Evolutionary conservation across 1,140 invertebrate genomes (phyloP).

Genomic region (Drosophila sturtevanti): DNA sequence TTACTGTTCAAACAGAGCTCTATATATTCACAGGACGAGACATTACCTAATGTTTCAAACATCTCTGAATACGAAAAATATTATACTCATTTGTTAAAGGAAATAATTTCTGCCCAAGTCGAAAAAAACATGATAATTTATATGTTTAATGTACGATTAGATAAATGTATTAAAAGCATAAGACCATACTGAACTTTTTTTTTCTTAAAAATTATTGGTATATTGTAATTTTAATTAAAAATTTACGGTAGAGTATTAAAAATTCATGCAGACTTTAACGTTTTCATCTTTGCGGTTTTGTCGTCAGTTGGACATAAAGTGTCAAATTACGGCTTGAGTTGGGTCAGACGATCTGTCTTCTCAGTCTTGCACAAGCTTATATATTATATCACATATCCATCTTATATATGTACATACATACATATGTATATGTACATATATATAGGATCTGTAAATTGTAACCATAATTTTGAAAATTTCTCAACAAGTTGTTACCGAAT

Average conservation of each 20-base stretch:
- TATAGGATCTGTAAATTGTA: not conserved
- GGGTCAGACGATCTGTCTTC: slow-evolving; percentile 5
- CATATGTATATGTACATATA: not conserved
- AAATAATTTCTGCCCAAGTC: no score
- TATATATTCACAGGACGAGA: no score
- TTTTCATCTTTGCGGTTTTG: slow-evolving; percentile 19
- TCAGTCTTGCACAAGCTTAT: not conserved
- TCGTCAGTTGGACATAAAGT: slow-evolving; percentile 33
- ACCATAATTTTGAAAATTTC: slow-evolving; percentile 14
- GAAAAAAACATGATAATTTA: no score
- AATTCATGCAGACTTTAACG: slow-evolving; percentile 10
- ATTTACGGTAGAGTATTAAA: not conserved
- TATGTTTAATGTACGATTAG: no score
- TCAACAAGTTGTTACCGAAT: slow-evolving; percentile 70
- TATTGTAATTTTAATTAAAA: no score
- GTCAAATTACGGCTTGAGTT: slow-evolving; percentile 57
- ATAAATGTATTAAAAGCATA: no score
- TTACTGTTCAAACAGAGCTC: no score
- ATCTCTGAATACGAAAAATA: no score
- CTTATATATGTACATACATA: not conserved
- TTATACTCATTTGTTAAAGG: no score
- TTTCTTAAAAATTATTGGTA: no score
- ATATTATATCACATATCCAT: slow-evolving; percentile 7
- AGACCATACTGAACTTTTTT: no score
- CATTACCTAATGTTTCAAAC: no score